A percentile compares a stretch with the other conserved stretches of the same genome.
phyloP scores from a whole-genome alignment of 2,113 vertebrate genomes.

The Protobothrops flavoviridis region DNA sequence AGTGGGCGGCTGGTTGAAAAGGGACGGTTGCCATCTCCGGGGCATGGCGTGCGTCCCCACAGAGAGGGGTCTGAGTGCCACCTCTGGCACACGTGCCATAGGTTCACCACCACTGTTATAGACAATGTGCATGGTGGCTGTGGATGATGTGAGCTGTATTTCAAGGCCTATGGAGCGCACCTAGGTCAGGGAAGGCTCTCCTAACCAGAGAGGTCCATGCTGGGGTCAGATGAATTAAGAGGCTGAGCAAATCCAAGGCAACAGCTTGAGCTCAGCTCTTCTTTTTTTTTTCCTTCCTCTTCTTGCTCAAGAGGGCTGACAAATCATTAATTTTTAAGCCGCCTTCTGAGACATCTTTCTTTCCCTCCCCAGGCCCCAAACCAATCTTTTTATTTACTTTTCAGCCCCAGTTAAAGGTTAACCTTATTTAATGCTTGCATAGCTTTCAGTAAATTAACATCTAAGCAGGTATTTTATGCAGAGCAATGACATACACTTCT shows the following conservation, averaged over 20 bases:
- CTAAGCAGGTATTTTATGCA: not conserved
- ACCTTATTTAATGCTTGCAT: not conserved
- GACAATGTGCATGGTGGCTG: not conserved
- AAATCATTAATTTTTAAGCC: not conserved
- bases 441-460: conserved; percentile 1
- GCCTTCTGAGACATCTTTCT: not conserved
- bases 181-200: not conserved
- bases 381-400: not conserved
- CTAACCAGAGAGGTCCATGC: not conserved
- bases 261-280: not conserved
- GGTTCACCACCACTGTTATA: not conserved
- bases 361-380: not conserved
- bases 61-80: too few species aligned
- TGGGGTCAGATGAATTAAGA: not conserved
- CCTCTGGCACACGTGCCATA: too few species aligned
- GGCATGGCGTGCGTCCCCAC: too few species aligned
- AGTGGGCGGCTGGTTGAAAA: too few species aligned
- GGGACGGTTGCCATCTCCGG: too few species aligned
- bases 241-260: not conserved
- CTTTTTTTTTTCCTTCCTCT: too few species aligned
- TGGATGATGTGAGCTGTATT: not conserved
- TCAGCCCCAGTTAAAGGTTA: not conserved
- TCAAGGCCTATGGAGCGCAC: not conserved
- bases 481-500: not conserved
- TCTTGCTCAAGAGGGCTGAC: not conserved